These are phyloP conservation scores for Enteromius fasciolatus DNA, from an alignment of 2,797 vertebrate species.

Conservation along the genomic window DNA sequence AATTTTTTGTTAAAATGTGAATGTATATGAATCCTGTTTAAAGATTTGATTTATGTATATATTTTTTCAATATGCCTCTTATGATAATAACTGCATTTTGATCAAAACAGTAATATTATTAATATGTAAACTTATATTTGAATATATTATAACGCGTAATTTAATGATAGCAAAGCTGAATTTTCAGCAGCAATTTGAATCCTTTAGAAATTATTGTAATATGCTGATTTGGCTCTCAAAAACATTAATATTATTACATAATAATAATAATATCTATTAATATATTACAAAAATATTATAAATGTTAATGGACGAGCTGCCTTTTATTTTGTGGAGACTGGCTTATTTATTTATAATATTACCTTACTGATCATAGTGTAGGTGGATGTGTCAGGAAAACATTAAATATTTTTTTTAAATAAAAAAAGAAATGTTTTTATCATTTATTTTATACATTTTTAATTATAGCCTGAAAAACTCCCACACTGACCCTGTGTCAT, in stretches of 20 bases:
- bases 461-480: background rate
- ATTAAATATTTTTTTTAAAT: background rate
- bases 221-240: background rate
- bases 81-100: background rate
- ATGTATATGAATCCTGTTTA: background rate
- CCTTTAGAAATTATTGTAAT: background rate
- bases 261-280: background rate
- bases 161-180: background rate
- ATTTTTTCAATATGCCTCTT: background rate
- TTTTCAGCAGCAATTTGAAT: background rate
- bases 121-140: background rate
- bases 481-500: slow-evolving; percentile 3
- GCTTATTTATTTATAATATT: background rate
- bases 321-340: background rate
- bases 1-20: background rate
- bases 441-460: background rate
- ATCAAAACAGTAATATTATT: background rate
- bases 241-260: too few relatives aligned
- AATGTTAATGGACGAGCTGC: background rate
- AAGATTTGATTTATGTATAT: background rate
- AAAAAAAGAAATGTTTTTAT: background rate
- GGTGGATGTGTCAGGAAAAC: background rate
- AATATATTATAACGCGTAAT: background rate
- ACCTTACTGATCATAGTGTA: background rate
- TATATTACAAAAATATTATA: background rate